Conservation (phyloP, 2,797 vertebrate species). For the Centroberyx gerrardi region DNA sequence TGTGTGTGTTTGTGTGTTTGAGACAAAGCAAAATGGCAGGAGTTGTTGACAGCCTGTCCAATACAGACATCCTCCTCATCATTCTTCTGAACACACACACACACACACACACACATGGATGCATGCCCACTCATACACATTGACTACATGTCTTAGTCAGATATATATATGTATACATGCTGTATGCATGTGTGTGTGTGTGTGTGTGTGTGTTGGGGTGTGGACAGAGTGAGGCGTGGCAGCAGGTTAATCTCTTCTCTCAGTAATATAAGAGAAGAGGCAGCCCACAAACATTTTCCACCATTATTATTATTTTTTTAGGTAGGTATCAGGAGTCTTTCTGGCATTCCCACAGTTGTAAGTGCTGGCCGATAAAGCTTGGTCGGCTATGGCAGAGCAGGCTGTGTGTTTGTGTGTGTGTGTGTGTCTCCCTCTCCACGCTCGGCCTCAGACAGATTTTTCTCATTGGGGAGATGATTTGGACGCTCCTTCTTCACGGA, state of each 20-base stretch:
- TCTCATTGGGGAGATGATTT: constrained; percentile 52
- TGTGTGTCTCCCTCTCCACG: constrained; percentile 20
- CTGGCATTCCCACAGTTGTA: constrained; percentile 46
- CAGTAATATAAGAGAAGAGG: constrained; percentile 36
- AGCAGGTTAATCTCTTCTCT: constrained; percentile 16
- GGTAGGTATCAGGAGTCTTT: constrained; percentile 54
- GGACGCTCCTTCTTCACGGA: constrained; percentile 28
- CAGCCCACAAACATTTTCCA: constrained; percentile 69
- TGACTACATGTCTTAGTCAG: too few relatives aligned
- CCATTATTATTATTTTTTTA: constrained; percentile 43
- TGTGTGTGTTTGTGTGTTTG: constrained; percentile 4
- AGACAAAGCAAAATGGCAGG: not conserved
- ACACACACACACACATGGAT: not conserved
- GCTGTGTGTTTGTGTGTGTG: constrained; percentile 5
- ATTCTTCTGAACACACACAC: constrained; percentile 10
- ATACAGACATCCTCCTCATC: not conserved
- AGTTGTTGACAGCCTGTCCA: constrained; percentile 1
- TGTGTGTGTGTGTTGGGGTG: not conserved
- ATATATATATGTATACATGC: not conserved
- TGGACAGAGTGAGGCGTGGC: constrained; percentile 23
- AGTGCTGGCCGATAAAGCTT: constrained; percentile 24
- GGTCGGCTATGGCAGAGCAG: not conserved
- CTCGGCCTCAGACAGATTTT: constrained; percentile 56
- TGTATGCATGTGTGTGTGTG: not conserved
- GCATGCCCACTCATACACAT: too few relatives aligned